Conservation (phyloP, 1,140 invertebrate species). For the Popillia japonica region DNA sequence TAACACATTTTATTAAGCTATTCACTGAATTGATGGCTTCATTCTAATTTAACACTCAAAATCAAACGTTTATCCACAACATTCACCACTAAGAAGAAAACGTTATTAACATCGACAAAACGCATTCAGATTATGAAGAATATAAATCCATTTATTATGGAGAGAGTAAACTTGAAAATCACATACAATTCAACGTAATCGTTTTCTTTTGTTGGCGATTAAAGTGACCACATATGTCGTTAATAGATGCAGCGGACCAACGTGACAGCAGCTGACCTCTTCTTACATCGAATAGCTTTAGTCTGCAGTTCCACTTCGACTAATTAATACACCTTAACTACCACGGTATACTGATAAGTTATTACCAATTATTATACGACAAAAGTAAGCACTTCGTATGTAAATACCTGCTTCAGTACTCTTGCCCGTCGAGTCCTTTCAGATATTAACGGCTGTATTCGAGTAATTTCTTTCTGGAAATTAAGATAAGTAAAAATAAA, state of each 20-base stretch:
- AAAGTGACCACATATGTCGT: constrained; percentile 18
- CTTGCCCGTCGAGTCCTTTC: neutral
- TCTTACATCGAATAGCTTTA: neutral
- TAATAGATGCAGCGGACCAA: constrained; percentile 3
- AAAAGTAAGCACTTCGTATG: neutral
- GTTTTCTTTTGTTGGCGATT: neutral
- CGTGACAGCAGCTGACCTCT: neutral
- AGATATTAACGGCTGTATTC: neutral
- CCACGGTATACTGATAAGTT: neutral
- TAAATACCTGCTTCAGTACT: neutral
- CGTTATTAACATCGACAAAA: neutral
- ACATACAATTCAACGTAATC: neutral
- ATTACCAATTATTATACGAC: constrained; percentile 3
- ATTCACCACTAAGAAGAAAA: neutral
- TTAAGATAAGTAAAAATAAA: neutral
- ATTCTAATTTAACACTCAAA: neutral
- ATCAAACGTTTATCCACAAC: neutral
- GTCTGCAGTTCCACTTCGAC: neutral
- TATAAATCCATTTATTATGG: neutral
- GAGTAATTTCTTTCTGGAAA: neutral
- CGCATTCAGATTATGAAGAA: neutral
- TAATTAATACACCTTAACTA: constrained; percentile 8
- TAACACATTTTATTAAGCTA: too few relatives aligned
- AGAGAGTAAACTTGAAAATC: constrained; percentile 3
- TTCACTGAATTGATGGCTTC: neutral